Base-by-base conservation (phyloP, 2,797 vertebrate species). In the Sebastolobus altivelis region DNA sequence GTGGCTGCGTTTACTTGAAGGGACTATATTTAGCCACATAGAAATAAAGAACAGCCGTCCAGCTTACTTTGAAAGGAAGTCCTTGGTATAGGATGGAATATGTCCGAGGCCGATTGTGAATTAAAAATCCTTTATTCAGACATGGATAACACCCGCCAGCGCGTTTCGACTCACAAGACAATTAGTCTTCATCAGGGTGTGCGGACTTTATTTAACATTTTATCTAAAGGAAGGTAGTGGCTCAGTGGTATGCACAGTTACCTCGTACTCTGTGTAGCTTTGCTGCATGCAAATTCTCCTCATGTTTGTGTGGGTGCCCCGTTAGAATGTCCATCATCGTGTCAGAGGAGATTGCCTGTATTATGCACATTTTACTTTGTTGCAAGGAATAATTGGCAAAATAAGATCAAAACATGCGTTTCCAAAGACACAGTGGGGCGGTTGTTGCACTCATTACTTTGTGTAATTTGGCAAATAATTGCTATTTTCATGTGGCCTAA, bases 381-480 rank as follows among this genome's bases (percentile, higher is more conserved):
- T 49, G 12, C 6, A 71, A 74, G 7, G 20, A 59, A 68, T 59
- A 75, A 52, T 81, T 73, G 31, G 13, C 40, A 33, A 75, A 81
- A 76, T 72, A 40, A 55, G 14, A 71, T 65, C 59, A 67, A 76
- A 79, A 65, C 27, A 29, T 38, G 4, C 0, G 2, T 75, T 81
- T 78, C 22, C 11, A 46, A 37, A 59, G n/a, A 61, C 40, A 75
- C 40, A 75, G 20, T 18, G 3, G 16, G 46, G 22, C 27, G 6
- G 11, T 29, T 88, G 68, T 68, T 63, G 10, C 43, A 58, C 52
- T 78, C 40, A 55, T 77, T 49, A 69, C 55, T 76, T 74, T 73
- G 33, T 83, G 71, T 61, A 55, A 88, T 83, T 75, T 79, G 71
- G 55, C 46, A 22, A 71, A 76, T 85, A 73, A 80, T 87, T 80